Percentiles rank a stretch among this genome's conserved stretches.
Evolutionary conservation across 37 sponge, comb jelly and placozoan genomes (phyloP).

Genomic region (Haliclona indistincta): DNA sequence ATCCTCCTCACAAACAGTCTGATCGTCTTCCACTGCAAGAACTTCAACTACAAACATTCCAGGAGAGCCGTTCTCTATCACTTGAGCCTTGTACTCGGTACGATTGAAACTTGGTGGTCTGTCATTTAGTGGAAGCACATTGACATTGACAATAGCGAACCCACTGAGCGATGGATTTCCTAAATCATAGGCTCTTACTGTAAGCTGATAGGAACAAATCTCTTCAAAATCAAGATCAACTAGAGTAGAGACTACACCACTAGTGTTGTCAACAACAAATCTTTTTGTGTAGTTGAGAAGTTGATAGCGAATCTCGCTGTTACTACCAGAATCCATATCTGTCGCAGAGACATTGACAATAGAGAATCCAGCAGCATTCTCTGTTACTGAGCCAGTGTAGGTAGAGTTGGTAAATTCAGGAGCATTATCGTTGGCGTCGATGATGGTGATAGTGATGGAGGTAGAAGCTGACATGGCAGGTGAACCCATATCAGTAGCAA

Average conservation of each 20-base stretch:
- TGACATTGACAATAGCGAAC: constrained; percentile 8
- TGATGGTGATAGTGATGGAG: constrained; percentile 30
- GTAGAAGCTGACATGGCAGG: constrained; percentile 12
- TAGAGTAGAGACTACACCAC: constrained; percentile 28
- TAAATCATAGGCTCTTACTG: constrained; percentile 32
- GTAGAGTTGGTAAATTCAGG: constrained; percentile 8
- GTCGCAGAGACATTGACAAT: constrained; percentile 22
- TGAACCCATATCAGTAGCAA: constrained; percentile 27
- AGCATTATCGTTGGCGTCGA: constrained; percentile 67
- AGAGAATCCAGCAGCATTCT: constrained; percentile 5
- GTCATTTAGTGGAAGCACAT: constrained; percentile 35
- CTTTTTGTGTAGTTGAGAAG: constrained; percentile 1
- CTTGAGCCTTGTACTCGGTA: not conserved
- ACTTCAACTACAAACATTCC: constrained; percentile 10
- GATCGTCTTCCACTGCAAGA: constrained; percentile 22
- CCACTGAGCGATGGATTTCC: constrained; percentile 1
- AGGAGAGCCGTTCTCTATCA: constrained; percentile 19
- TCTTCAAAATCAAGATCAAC: constrained; percentile 24
- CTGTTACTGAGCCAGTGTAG: not conserved
- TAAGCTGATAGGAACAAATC: constrained; percentile 2
- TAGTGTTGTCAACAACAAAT: constrained; percentile 27
- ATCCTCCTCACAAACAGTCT: not conserved
- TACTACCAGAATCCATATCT: constrained; percentile 37
- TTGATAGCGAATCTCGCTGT: constrained; percentile 16
- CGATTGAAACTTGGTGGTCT: constrained; percentile 16